These are phyloP conservation scores for Drosophila mayaguana DNA, from an alignment of 2,888 invertebrate species.

Conservation along the genomic window DNA sequence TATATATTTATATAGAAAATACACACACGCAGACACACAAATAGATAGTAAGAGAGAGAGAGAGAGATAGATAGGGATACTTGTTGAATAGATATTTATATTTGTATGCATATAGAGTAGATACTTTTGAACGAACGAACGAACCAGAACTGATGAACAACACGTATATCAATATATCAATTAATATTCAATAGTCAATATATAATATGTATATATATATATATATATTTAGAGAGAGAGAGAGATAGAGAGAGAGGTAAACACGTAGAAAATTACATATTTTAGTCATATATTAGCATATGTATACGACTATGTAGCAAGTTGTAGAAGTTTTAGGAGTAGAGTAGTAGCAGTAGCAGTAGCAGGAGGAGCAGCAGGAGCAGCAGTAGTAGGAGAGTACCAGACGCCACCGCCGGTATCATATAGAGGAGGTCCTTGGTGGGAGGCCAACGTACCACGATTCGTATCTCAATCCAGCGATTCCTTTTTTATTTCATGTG, in stretches of 20 bases:
- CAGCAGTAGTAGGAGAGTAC: slow-evolving; percentile 46
- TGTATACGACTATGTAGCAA: slow-evolving; percentile 63
- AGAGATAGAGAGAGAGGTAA: slow-evolving; percentile 40
- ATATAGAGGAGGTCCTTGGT: slow-evolving; percentile 46
- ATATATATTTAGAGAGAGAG: slow-evolving; percentile 28
- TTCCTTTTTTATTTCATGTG: slow-evolving; percentile 25
- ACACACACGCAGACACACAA: slow-evolving; percentile 35
- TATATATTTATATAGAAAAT: slow-evolving; percentile 14
- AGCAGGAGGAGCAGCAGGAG: slow-evolving; percentile 35
- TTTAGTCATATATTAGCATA: slow-evolving; percentile 49
- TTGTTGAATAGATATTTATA: slow-evolving; percentile 7
- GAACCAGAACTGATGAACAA: slow-evolving; percentile 75
- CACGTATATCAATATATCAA: slow-evolving; percentile 62
- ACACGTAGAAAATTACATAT: slow-evolving; percentile 74
- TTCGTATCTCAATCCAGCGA: slow-evolving; percentile 44
- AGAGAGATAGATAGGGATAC: neutral
- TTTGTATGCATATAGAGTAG: slow-evolving; percentile 18
- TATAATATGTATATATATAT: slow-evolving; percentile 25
- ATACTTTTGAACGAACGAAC: slow-evolving; percentile 57
- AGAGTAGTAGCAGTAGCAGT: slow-evolving; percentile 43
- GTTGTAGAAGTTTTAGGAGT: slow-evolving; percentile 46
- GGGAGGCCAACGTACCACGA: slow-evolving; percentile 63
- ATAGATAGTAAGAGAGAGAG: slow-evolving; percentile 23
- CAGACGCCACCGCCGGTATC: slow-evolving; percentile 59
- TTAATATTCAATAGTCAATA: slow-evolving; percentile 39